These are phyloP conservation scores for Turnix velox DNA, from an alignment of 2,113 vertebrate species.

Conservation along the genomic window DNA sequence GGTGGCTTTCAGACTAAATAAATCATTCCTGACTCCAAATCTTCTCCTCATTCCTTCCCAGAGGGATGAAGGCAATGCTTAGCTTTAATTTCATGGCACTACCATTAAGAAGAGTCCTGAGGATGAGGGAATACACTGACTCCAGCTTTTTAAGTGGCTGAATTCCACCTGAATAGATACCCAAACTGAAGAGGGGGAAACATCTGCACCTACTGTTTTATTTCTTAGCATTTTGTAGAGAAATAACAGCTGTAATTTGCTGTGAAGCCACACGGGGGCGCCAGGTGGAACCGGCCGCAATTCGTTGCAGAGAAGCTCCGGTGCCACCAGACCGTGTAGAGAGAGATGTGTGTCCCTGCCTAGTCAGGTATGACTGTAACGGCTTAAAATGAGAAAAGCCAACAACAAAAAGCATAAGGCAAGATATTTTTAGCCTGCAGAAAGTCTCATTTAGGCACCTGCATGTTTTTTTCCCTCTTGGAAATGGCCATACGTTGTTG, in stretches of 20 bases:
- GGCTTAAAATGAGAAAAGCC: background rate
- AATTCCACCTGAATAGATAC: too few relatives aligned
- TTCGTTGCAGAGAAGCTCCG: background rate
- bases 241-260: accelerated
- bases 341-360: conserved; percentile 5
- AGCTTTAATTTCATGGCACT: background rate
- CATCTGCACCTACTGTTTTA: too few relatives aligned
- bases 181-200: too few relatives aligned
- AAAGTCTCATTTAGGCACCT: background rate
- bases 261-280: background rate
- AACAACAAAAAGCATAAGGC: background rate
- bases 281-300: background rate
- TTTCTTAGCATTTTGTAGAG: too few relatives aligned
- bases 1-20: background rate
- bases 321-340: conserved; percentile 1
- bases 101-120: background rate
- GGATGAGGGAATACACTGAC: accelerated
- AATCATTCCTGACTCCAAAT: background rate
- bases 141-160: background rate
- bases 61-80: background rate
- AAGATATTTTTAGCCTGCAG: conserved; percentile 35
- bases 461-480: background rate
- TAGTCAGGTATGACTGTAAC: conserved; percentile 49
- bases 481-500: accelerated
- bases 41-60: background rate